Base-by-base conservation (phyloP, 2,888 invertebrate genomes). In the Spilarctia lutea region DNA sequence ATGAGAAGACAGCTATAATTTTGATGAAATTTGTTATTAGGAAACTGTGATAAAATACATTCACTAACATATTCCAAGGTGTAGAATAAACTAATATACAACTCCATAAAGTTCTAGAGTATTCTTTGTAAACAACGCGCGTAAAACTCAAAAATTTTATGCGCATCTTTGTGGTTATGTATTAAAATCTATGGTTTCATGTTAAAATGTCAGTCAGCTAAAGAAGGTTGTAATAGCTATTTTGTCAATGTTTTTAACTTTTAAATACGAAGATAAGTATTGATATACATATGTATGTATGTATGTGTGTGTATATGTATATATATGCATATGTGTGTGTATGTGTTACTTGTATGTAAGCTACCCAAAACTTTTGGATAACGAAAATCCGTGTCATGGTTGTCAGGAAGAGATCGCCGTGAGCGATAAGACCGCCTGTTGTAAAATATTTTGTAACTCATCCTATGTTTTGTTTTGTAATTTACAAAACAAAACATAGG, bases 181-280 rank as follows among this genome's bases (percentile, higher is more conserved):
- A 71, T 74, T 79, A 71, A 71, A 68, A 45, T 68, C 76, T 68
- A 77, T 69, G n/a, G 70, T 71, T 42, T 65, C 68, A 45, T 75
- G 70, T 82, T 79, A 83, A 83, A 83, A 84, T 79, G 71, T 78
- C 80, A 79, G 82, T 79, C 80, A 81, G 35, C 33, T 27, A 45
- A 39, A 68, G 65, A 63, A 75, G 71, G 78, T 60, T 65, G 70
- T 42, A 42, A 63, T 68, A 71, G 77, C 71, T 81, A 68, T 71
- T 60, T 73, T 48, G 60, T 72, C 68, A 68, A 66, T 70, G 68
- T 45, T 20, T 33, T 24, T 20, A 27, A 48, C 71, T 70, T 75
- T 66, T 11, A 66, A 39, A 33, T 16, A 27, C 30, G 45, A 48
- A 45, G 33, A 24, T 48, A 48, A 60, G 39, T 70, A 35, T 3